Conservation (phyloP, 2,797 vertebrate genomes). For the Sphaeramia orbicularis region DNA sequence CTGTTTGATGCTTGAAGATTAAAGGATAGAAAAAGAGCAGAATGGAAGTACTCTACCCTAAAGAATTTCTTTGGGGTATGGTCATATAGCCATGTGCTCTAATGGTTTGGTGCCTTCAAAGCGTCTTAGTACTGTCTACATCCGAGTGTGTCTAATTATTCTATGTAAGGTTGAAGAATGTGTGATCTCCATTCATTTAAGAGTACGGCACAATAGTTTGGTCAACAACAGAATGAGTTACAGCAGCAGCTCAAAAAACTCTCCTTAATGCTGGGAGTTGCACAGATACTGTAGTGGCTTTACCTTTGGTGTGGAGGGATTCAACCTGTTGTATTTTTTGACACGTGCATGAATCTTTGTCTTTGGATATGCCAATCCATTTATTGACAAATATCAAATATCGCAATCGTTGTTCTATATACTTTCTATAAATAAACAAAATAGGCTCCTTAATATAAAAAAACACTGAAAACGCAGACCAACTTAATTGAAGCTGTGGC, state of each 20-base stretch:
- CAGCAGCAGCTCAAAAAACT: conserved; percentile 40
- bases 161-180: conserved; percentile 47
- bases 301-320: no score
- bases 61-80: conserved; percentile 35
- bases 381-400: no score
- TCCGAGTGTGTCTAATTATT: conserved; percentile 63
- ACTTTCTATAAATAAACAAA: no score
- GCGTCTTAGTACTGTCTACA: conserved; percentile 30
- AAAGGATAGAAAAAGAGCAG: conserved; percentile 61
- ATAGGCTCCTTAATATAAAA: no score
- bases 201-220: conserved; percentile 18
- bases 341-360: no score
- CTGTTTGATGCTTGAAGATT: conserved; percentile 79
- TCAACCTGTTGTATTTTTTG: no score
- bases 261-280: conserved; percentile 28
- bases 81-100: conserved; percentile 35
- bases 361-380: no score
- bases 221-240: conserved; percentile 63
- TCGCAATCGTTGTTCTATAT: no score
- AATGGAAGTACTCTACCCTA: conserved; percentile 33
- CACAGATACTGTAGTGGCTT: conserved; percentile 33
- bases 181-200: conserved; percentile 47
- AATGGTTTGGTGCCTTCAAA: conserved; percentile 56
- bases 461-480: no score
- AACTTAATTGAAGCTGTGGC: no score